Evolutionary conservation across 1,140 invertebrate species (phyloP), one percentile per base, ranked within the genome.

Genomic region (Sarcophaga peregrina): DNA sequence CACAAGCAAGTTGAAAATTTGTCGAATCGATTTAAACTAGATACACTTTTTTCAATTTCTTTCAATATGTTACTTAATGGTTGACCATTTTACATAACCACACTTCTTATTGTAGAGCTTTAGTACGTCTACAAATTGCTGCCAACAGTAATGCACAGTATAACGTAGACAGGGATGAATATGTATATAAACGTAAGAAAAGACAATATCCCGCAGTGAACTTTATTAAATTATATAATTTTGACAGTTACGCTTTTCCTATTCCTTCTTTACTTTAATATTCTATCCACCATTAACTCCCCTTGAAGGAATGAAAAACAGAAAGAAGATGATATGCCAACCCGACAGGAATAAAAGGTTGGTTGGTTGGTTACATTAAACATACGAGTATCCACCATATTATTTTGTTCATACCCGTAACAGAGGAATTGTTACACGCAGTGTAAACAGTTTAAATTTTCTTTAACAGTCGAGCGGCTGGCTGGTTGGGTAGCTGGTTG

Each of bases 191-290:
- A 25, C 37, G 45, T 52, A 45, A 52, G 46, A 52, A 5, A 81
- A 81, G 62, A 81, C 80, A 81, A 81, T 81, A 81, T 81, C 80
- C 80, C 54, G 80, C 80, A 47, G 80, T 48, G 80, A 81, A 72
- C 80, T 81, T 81, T 81, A 81, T 81, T 81, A 81, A 81, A 81
- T 81, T 81, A 81, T 72, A 78, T 78, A 48, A 78, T 78, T 78
- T 78, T 78, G 75, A 78, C 75, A 78, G 75, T 78, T 78, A 78
- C 46, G 46, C 5, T 10, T 75, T 6, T 48, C 15, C 17, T 50
- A 20, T 78, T 20, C 37, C 48, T 76, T 25, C 73, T 74, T 45
- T 45, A 45, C 47, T n/a, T 52, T 25, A 20, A 78, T 52, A 52
- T 52, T 52, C 13, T 52, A 10, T 52, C 37, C 20, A 13, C 20